Percentiles rank a stretch among this genome's conserved stretches.
phyloP scores from a whole-genome alignment of 2,113 vertebrate genomes.

The Egretta garzetta region DNA sequence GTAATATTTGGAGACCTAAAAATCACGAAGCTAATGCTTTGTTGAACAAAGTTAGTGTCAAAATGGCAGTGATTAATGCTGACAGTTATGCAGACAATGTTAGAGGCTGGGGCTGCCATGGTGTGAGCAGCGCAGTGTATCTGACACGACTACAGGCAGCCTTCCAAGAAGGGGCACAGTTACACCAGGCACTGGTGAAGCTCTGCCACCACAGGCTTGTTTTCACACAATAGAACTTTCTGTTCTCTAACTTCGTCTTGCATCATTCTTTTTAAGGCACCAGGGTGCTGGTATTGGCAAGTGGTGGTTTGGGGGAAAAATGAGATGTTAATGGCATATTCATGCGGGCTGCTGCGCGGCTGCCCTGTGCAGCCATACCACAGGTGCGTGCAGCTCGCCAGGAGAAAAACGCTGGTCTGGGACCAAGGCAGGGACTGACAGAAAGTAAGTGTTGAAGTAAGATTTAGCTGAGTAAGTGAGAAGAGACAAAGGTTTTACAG shows the following conservation, averaged over 20 bases:
- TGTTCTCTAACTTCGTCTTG: not conserved
- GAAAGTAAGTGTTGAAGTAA: accelerated
- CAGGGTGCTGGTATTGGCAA: not conserved
- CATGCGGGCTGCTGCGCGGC: not conserved
- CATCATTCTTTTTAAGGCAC: not conserved
- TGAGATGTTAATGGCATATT: no score
- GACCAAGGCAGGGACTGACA: not conserved
- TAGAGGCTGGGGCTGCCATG: not conserved
- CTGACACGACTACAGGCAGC: not conserved
- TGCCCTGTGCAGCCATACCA: not conserved
- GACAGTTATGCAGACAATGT: not conserved
- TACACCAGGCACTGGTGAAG: not conserved
- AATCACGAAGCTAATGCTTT: not conserved
- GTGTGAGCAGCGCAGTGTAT: accelerated
- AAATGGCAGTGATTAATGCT: not conserved
- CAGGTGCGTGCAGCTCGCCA: accelerated
- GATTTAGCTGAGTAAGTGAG: not conserved
- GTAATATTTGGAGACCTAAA: not conserved
- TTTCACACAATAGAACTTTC: not conserved
- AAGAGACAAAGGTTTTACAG: not conserved
- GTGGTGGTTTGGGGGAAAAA: not conserved
- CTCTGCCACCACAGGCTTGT: not conserved
- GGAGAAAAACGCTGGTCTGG: accelerated
- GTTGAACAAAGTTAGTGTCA: not conserved
- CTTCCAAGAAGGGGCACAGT: not conserved